Conservation (phyloP, 2,888 invertebrate genomes). For the Nasonia oneida region DNA sequence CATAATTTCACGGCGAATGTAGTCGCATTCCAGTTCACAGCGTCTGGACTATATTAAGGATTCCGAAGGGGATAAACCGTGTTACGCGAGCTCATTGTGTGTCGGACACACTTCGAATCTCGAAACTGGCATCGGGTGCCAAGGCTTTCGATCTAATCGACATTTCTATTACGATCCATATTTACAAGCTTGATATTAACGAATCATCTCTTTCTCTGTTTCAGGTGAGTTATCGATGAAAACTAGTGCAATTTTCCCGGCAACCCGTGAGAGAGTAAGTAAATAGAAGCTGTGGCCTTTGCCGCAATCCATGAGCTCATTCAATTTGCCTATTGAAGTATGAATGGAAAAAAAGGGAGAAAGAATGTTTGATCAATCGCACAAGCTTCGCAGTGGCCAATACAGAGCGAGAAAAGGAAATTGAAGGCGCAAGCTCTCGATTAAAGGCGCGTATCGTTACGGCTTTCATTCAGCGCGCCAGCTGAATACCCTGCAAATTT, state of each 20-base stretch:
- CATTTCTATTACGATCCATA: neutral
- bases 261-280: neutral
- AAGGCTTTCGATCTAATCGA: neutral
- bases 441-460: constrained; percentile 5
- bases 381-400: neutral
- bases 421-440: neutral
- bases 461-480: neutral
- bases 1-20: neutral
- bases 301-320: neutral
- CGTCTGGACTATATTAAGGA: constrained; percentile 36
- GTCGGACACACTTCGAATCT: neutral
- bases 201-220: neutral
- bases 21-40: neutral
- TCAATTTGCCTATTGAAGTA: neutral
- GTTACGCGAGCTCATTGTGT: neutral
- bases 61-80: neutral
- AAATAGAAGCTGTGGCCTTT: neutral
- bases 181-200: neutral
- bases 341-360: neutral
- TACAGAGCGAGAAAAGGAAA: neutral
- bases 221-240: constrained; percentile 12
- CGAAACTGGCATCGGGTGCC: neutral
- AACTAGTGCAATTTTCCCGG: neutral
- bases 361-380: neutral
- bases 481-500: constrained; percentile 9